Evolutionary conservation across 2,113 vertebrate species (phyloP).

Genomic region (Anolis carolinensis): DNA sequence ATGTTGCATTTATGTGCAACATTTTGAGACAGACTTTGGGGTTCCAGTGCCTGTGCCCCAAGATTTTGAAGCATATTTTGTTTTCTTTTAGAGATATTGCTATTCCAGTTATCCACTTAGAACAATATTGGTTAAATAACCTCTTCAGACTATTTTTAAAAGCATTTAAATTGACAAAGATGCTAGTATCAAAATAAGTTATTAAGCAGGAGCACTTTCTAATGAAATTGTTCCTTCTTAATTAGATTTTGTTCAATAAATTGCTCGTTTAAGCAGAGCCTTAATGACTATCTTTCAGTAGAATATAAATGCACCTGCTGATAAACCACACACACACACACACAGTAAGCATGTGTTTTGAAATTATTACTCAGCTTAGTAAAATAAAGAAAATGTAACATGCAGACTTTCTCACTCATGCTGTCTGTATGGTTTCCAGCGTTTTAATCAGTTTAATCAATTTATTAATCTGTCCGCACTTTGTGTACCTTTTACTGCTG

Average conservation of each 20-base stretch:
- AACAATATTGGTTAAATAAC: background rate
- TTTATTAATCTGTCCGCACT: too few species aligned
- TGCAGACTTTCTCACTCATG: background rate
- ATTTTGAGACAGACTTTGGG: background rate
- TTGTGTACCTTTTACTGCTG: too few species aligned
- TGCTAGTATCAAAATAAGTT: background rate
- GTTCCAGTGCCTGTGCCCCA: background rate
- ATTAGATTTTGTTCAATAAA: slow-evolving; percentile 2
- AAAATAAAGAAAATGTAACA: background rate
- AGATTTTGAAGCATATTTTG: background rate
- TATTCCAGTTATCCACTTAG: background rate
- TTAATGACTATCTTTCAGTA: rapidly evolving
- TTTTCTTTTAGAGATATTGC: background rate
- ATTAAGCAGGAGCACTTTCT: background rate
- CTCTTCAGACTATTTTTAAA: background rate
- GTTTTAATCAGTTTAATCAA: too few species aligned
- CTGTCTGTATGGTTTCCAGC: too few species aligned
- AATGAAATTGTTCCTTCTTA: background rate
- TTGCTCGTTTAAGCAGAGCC: background rate
- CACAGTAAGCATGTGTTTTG: background rate
- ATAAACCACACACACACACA: background rate
- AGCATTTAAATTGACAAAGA: background rate
- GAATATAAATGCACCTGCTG: background rate
- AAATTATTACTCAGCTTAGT: background rate
- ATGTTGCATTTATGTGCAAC: background rate